These are phyloP conservation scores for Monoplex corrugatus DNA, from an alignment of 2,888 invertebrate genomes.

Conservation along the genomic window DNA sequence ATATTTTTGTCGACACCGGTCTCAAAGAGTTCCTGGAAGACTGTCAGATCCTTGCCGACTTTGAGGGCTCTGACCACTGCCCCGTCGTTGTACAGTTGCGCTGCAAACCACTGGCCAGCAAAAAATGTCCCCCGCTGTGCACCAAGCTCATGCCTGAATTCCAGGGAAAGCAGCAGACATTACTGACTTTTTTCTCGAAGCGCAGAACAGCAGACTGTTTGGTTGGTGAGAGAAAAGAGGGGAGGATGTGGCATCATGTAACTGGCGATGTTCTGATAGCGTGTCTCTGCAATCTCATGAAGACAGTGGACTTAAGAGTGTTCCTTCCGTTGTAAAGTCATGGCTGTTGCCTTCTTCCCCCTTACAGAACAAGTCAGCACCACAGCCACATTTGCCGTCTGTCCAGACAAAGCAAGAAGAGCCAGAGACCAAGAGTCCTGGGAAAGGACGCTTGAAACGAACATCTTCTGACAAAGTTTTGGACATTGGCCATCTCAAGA, in stretches of 20 bases:
- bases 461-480: neutral
- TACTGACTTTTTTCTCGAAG: slow-evolving; percentile 73
- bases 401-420: neutral
- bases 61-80: slow-evolving; percentile 84
- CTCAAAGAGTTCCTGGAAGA: slow-evolving; percentile 65
- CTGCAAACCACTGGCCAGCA: slow-evolving; percentile 67
- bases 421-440: neutral
- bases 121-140: slow-evolving; percentile 80
- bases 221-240: neutral
- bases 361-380: neutral
- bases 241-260: neutral
- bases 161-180: slow-evolving; percentile 80
- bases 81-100: slow-evolving; percentile 81
- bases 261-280: neutral
- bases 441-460: slow-evolving; percentile 43
- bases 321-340: neutral
- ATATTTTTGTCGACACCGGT: slow-evolving; percentile 81
- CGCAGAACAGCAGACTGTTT: slow-evolving; percentile 27
- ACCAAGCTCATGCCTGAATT: slow-evolving; percentile 83
- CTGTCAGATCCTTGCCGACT: slow-evolving; percentile 75
- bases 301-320: neutral
- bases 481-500: slow-evolving; percentile 47
- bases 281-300: neutral
- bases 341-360: neutral
- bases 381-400: too few relatives aligned